phyloP scores from a whole-genome alignment of 2,888 invertebrate species.

The Agrochola circellaris region DNA sequence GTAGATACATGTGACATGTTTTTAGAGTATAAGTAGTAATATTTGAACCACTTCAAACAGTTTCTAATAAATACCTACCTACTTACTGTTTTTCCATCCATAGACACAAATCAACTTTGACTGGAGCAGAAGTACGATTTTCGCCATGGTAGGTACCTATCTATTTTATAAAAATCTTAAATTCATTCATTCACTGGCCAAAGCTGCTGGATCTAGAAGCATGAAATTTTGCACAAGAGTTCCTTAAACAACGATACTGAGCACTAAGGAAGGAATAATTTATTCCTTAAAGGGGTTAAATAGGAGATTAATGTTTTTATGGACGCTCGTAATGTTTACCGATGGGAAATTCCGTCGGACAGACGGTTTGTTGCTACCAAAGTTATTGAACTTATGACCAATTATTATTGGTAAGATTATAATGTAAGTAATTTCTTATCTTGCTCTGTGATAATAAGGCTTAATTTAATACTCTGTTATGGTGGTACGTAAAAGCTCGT shows the following conservation, averaged over 20 bases:
- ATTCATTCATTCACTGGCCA: too few relatives aligned
- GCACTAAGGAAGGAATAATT: background rate
- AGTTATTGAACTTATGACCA: background rate
- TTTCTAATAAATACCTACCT: background rate
- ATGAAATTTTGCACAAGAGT: background rate
- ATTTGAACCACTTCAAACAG: background rate
- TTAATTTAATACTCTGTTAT: background rate
- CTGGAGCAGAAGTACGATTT: background rate
- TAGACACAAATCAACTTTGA: slow-evolving; percentile 11
- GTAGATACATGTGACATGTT: background rate
- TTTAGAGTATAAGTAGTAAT: background rate
- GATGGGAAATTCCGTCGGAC: background rate
- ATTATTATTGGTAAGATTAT: background rate
- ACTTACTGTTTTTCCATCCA: background rate
- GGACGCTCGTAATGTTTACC: background rate
- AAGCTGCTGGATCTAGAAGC: too few relatives aligned
- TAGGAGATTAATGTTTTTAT: background rate
- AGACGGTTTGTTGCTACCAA: background rate
- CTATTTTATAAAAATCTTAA: background rate
- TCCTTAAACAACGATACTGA: background rate
- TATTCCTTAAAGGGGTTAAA: background rate
- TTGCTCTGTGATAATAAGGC: too few relatives aligned
- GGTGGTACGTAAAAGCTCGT: too few relatives aligned
- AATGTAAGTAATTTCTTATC: too few relatives aligned
- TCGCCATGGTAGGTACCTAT: background rate